Evolutionary conservation across 2,797 vertebrate genomes (phyloP).

Genomic region (Anguilla megastoma): DNA sequence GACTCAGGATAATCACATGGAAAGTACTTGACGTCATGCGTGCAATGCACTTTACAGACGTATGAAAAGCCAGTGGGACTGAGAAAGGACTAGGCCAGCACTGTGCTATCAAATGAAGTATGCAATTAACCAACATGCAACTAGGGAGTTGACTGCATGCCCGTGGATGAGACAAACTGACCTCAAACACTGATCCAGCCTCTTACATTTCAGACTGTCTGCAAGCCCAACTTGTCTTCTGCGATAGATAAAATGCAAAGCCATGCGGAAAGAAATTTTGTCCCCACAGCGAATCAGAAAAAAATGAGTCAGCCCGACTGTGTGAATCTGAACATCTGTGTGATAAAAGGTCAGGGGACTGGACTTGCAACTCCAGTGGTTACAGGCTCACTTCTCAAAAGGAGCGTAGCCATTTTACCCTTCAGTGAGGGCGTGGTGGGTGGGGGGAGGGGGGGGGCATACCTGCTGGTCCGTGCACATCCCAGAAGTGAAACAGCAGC

Average conservation of each 20-base stretch:
- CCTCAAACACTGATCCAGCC: neutral
- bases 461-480: constrained; percentile 83
- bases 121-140: neutral
- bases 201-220: neutral
- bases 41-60: neutral
- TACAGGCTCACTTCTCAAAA: neutral
- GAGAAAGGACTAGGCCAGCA: neutral
- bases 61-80: neutral
- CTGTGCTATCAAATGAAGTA: neutral
- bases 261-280: neutral
- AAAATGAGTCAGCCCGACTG: neutral
- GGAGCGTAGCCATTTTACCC: neutral
- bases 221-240: neutral
- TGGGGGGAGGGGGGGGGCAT: constrained; percentile 25
- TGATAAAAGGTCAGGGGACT: neutral
- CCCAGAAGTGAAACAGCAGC: constrained; percentile 93
- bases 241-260: neutral
- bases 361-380: neutral
- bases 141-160: neutral
- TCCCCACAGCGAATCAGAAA: neutral
- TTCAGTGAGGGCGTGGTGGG: neutral
- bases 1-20: neutral
- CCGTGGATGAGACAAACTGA: neutral
- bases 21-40: no score
- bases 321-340: neutral